Evolutionary conservation across 2,888 invertebrate species (phyloP), one percentile per base, ranked within the genome.

Genomic region (Ophraella communa): DNA sequence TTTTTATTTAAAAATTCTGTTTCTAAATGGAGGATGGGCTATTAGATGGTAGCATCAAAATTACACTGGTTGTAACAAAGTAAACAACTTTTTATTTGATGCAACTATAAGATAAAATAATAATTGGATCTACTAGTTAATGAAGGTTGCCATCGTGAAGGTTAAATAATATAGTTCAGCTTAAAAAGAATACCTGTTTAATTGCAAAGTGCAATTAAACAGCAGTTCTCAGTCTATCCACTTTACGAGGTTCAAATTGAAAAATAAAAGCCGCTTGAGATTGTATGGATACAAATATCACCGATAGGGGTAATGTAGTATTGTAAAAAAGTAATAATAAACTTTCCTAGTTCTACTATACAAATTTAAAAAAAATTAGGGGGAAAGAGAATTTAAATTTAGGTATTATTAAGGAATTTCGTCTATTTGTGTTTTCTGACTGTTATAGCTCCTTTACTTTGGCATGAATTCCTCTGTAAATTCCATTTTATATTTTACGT

Each of bases 181-280:
- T 14, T 60, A 52, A 53, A 60, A 52, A 14, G 17, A 18, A 30
- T 44, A 53, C 27, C 52, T 42, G 52, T 60, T 53, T 60, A 60
- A 60, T 60, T 60, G 60, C 52, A 44, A 23, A 44, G 52, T 45
- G 52, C 52, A 60, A 60, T 60, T 52, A 60, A 60, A 39, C 30
- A 44, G 42, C 10, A 60, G 35, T 24, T 57, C 24, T 24, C 44
- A 14, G 10, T 42, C 44, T 42, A n/a, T n/a, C n/a, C n/a, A 27
- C 20, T 24, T 44, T 55, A 55, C 44, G 33, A 39, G 21, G 39
- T n/a, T 11, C 35, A 54, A 54, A 54, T 54, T 42, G 35, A 54
- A 39, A 51, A 59, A 27, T 56, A 45, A 56, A 56, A 45, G 39
- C 7, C 20, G 56, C 4, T 57, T 35, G 17, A 39, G 39, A 39